Percentiles rank a stretch among this genome's conserved stretches.
phyloP scores from a whole-genome alignment of 2,888 invertebrate genomes.

The Coenonympha glycerion region DNA sequence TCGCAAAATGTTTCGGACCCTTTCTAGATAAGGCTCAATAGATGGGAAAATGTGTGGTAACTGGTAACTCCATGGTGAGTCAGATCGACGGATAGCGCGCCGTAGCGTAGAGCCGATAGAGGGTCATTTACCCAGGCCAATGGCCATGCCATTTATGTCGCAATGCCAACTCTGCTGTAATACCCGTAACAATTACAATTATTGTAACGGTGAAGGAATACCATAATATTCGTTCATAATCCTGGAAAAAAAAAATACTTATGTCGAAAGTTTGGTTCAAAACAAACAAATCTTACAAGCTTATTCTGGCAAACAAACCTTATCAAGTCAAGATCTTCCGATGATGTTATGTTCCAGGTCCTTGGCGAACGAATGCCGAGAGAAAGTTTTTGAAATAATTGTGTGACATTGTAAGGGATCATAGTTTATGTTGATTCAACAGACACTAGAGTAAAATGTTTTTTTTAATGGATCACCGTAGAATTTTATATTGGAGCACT shows the following conservation, averaged over 20 bases:
- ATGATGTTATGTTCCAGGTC: too few relatives aligned
- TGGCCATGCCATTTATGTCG: conserved; percentile 30
- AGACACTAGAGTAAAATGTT: too few relatives aligned
- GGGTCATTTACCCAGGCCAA: conserved; percentile 36
- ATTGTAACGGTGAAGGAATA: background rate
- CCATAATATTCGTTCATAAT: background rate
- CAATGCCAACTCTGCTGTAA: conserved; percentile 24
- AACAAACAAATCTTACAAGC: too few relatives aligned
- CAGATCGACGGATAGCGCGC: conserved; percentile 14
- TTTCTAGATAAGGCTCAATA: background rate
- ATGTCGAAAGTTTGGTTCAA: too few relatives aligned
- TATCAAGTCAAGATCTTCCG: too few relatives aligned
- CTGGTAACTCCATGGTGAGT: conserved; percentile 17
- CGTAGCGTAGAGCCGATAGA: conserved; percentile 29
- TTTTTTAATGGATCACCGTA: too few relatives aligned
- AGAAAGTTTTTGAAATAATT: too few relatives aligned
- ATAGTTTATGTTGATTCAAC: too few relatives aligned
- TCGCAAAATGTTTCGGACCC: background rate
- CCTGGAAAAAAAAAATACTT: background rate
- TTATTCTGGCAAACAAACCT: too few relatives aligned
- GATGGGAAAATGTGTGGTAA: conserved; percentile 7
- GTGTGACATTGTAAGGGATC: too few relatives aligned
- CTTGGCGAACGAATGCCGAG: too few relatives aligned
- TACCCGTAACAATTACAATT: conserved; percentile 23
- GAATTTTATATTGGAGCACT: too few relatives aligned